Evolutionary conservation across 2,797 vertebrate genomes (phyloP).

Genomic region (Hemitrygon akajei): DNA sequence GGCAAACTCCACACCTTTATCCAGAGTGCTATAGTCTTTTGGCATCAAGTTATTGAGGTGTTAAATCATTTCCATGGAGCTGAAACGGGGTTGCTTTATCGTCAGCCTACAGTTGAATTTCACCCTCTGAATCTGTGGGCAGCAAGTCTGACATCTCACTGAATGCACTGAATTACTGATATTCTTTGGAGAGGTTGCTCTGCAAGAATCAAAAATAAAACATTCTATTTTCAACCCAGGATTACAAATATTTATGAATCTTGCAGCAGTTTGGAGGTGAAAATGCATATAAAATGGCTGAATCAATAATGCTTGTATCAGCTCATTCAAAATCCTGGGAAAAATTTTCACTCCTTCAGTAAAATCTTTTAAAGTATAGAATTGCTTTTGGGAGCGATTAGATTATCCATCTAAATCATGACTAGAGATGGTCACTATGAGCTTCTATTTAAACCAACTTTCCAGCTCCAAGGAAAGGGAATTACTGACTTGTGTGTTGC

Average conservation of each 20-base stretch:
- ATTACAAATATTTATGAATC: not conserved
- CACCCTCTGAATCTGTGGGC: not conserved
- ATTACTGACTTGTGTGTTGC: not conserved
- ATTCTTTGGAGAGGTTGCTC: not conserved
- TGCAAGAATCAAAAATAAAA: not conserved
- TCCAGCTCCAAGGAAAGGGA: not conserved
- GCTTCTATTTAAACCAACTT: not conserved
- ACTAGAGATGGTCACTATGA: not conserved
- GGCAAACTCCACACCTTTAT: not conserved
- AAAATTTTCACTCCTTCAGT: not conserved
- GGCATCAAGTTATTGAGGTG: not conserved
- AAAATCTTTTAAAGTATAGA: not conserved
- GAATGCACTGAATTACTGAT: not conserved
- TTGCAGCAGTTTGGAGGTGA: not conserved
- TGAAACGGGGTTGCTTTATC: not conserved
- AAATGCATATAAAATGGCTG: not conserved
- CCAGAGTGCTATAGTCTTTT: not conserved
- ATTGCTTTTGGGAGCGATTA: not conserved
- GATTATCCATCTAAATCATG: not conserved
- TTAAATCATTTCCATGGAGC: not conserved
- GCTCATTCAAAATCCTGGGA: not conserved
- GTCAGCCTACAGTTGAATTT: not conserved
- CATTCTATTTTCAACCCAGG: not conserved
- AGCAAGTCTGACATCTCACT: not conserved
- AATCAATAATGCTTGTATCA: not conserved